Conservation (phyloP, 2,888 invertebrate genomes). For the Dicycla oo region DNA sequence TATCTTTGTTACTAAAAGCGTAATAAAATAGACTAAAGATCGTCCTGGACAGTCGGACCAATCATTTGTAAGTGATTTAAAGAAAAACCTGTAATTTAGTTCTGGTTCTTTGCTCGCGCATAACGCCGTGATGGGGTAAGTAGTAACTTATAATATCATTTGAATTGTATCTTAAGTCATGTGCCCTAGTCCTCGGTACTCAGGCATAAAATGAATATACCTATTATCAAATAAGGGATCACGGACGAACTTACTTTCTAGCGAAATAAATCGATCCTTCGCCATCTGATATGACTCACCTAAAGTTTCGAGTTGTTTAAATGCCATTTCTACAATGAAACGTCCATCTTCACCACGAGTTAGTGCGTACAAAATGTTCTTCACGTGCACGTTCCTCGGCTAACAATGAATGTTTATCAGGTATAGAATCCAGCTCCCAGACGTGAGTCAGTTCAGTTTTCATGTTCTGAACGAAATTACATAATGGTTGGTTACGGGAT, state of each 20-base stretch:
- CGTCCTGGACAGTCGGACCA: too few relatives aligned
- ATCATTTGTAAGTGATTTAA: too few relatives aligned
- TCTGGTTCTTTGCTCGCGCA: too few relatives aligned
- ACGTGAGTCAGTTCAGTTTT: conserved; percentile 14
- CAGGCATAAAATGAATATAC: conserved; percentile 4
- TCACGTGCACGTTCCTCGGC: conserved; percentile 33
- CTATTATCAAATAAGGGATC: conserved; percentile 13
- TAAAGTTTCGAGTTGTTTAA: conserved; percentile 8
- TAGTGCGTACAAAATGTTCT: conserved; percentile 14
- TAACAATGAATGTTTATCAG: conserved; percentile 17
- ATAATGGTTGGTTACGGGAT: conserved; percentile 8
- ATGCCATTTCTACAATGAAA: conserved; percentile 11
- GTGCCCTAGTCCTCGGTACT: too few relatives aligned
- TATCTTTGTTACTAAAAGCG: too few relatives aligned
- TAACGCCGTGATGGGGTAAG: too few relatives aligned
- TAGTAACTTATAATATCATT: too few relatives aligned
- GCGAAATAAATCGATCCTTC: conserved; percentile 11
- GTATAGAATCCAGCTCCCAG: conserved; percentile 20
- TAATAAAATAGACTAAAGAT: too few relatives aligned
- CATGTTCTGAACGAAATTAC: conserved; percentile 7
- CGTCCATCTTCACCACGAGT: conserved; percentile 11
- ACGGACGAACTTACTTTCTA: conserved; percentile 10
- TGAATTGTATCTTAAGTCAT: too few relatives aligned
- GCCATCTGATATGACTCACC: too few relatives aligned
- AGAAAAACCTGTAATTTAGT: too few relatives aligned